Conservation (phyloP, 2,113 vertebrate genomes). For the Rana temporaria region DNA sequence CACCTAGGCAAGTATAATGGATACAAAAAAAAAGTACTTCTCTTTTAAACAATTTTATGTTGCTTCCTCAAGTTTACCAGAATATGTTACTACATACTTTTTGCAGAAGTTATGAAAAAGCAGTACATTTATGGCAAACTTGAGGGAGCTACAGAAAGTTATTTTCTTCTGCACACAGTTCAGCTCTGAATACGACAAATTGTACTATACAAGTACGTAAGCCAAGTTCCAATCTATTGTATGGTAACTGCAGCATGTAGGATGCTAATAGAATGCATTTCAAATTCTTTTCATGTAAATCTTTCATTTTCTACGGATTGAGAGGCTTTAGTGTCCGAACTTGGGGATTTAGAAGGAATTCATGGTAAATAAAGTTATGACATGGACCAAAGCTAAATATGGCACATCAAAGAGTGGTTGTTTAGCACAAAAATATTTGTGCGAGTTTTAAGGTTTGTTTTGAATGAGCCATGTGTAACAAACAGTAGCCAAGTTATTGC, state of each 20-base stretch:
- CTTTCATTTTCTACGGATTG: slow-evolving; percentile 24
- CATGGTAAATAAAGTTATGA: slow-evolving; percentile 37
- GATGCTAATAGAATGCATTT: slow-evolving; percentile 24
- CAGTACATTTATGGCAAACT: too few relatives aligned
- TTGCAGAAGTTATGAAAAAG: too few relatives aligned
- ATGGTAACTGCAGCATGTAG: slow-evolving; percentile 7
- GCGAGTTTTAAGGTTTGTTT: not conserved
- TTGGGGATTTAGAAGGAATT: not conserved
- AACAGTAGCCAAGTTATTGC: slow-evolving; percentile 8
- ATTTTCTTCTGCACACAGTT: not conserved
- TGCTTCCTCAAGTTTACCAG: too few relatives aligned
- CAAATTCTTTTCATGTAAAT: not conserved
- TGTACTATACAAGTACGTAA: too few relatives aligned
- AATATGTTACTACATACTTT: too few relatives aligned
- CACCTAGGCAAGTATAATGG: too few relatives aligned
- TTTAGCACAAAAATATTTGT: not conserved
- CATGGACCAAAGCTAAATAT: slow-evolving; percentile 24
- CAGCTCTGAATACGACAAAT: not conserved
- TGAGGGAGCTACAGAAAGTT: too few relatives aligned
- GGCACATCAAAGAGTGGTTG: slow-evolving; percentile 39
- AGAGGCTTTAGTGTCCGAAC: not conserved
- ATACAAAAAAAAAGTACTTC: too few relatives aligned
- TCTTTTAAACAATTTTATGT: too few relatives aligned
- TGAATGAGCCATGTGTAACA: not conserved
- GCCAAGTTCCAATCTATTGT: not conserved